Evolutionary conservation across 2,797 vertebrate species (phyloP).

Genomic region (Falco berigora): DNA sequence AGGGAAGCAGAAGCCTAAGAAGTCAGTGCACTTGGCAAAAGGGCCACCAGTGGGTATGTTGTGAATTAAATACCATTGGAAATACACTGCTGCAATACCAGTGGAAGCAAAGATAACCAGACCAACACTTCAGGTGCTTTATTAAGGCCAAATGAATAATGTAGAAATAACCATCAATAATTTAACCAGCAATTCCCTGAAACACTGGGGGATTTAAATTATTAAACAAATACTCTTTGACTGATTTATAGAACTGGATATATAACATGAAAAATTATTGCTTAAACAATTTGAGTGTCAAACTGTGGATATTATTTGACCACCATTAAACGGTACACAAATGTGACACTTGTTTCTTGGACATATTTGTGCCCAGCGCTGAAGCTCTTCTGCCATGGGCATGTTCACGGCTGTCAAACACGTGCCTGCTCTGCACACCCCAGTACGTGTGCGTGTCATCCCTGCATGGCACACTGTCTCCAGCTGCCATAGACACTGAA

Average conservation of each 20-base stretch:
- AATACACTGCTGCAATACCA: background rate
- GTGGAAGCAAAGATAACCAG: background rate
- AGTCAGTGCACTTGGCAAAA: background rate
- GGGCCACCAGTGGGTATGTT: background rate
- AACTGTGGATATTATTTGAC: background rate
- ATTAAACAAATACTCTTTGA: background rate
- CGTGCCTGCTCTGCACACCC: background rate
- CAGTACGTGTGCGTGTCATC: accelerated
- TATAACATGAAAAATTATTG: background rate
- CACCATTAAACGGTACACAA: background rate
- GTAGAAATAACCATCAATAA: background rate
- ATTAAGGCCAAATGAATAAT: background rate
- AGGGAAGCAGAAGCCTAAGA: background rate
- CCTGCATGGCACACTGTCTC: background rate
- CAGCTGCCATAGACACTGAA: background rate
- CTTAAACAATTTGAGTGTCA: background rate
- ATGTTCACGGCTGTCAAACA: background rate
- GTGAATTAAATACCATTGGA: background rate
- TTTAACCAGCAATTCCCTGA: background rate
- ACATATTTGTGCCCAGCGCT: background rate
- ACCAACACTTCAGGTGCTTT: background rate
- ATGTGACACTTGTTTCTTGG: background rate
- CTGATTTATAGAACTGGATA: background rate
- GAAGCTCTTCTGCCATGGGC: background rate
- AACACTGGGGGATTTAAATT: background rate